Conservation (phyloP, 2,888 invertebrate species). For the Dyspetes luteomarginatus region DNA sequence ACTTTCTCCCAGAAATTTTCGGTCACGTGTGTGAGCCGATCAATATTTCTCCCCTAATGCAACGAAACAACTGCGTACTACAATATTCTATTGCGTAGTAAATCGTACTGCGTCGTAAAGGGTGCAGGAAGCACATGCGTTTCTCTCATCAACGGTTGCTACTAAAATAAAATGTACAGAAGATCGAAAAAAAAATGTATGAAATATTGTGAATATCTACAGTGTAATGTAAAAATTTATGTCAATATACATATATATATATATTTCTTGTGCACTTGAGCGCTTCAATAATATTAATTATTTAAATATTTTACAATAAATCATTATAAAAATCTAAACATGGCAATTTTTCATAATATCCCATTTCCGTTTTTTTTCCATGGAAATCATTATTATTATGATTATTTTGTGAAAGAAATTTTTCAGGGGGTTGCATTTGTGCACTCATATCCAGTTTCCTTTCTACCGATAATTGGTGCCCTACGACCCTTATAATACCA, state of each 20-base stretch:
- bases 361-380: background rate
- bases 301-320: background rate
- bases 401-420: background rate
- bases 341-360: background rate
- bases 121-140: slow-evolving; percentile 12
- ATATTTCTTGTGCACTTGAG: no score
- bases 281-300: background rate
- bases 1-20: slow-evolving; percentile 4
- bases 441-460: background rate
- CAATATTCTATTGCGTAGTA: slow-evolving; percentile 43
- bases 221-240: background rate
- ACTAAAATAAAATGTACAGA: background rate
- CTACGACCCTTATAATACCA: background rate
- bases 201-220: background rate
- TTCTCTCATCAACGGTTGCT: background rate
- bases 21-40: slow-evolving; percentile 39
- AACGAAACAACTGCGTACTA: slow-evolving; percentile 30
- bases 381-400: background rate
- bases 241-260: background rate
- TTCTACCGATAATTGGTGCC: background rate
- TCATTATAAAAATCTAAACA: background rate
- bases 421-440: background rate
- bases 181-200: background rate
- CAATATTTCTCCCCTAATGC: slow-evolving; percentile 48
- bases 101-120: slow-evolving; percentile 47